Evolutionary conservation across 1,140 invertebrate genomes (phyloP), one percentile per base, ranked within the genome.

Genomic region (Bombus waltoni): DNA sequence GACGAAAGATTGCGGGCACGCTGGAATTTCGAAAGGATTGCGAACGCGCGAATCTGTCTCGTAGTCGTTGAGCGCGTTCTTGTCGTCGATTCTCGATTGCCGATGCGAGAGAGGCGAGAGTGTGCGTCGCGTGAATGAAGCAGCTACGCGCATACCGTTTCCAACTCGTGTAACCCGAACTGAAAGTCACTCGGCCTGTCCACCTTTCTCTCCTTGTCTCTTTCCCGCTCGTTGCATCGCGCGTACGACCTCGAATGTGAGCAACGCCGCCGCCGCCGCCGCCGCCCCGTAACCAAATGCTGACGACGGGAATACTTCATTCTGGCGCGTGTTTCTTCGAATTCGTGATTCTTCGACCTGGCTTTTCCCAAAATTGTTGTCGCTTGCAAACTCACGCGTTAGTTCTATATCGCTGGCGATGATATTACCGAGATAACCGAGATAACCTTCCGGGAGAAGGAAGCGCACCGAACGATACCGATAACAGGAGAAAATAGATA

Each of bases 221-320:
- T 38, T 42, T 81, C 77, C 57, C 53, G 35, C 82, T 77, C 57
- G 81, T 81, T 76, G 53, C 78, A 71, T 79, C 75, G 82, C n/a
- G 25, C 82, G 65, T 59, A 28, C 59, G 35, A 35, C 47, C 59
- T 72, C 83, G 57, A 75, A 66, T 62, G 68, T 62, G 75, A 90
- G 59, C 81, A 83, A 78, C 87, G 47, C 9, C 42, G 44, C 15
- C 42, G 44, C 15, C 75, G 75, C 47, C 47, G 47, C 6, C 88
- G 85, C 87, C 87, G 88, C 88, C 8, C 38, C 25, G 89, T 88
- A 92, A 91, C 82, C 91, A 88, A 91, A 81, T 87, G 82, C 88
- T 83, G 84, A 82, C 89, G 85, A 81, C 88, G 85, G 92, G 92
- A 93, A 93, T 90, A 91, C 88, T 78, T 78, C 88, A 86, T 89